Conservation (phyloP, 2,797 vertebrate genomes). For the Syndactyla subalaris region DNA sequence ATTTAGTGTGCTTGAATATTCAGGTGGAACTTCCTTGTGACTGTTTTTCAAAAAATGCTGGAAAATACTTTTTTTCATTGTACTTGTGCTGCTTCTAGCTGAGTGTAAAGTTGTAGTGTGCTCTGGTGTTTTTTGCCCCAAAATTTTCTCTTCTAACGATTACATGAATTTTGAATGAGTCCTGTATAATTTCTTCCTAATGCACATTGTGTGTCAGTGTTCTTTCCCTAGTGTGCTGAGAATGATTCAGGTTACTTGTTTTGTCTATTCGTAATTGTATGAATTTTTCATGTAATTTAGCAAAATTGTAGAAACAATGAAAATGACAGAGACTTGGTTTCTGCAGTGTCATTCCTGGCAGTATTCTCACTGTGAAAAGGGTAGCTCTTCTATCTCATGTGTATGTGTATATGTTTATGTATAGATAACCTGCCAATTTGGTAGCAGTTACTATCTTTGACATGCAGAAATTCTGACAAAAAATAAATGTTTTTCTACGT, state of each 20-base stretch:
- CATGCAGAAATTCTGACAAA: background rate
- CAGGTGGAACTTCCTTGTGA: background rate
- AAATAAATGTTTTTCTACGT: background rate
- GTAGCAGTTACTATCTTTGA: background rate
- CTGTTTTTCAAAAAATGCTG: background rate
- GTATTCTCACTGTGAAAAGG: background rate
- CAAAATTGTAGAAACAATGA: background rate
- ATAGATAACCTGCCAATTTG: background rate
- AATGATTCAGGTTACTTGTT: background rate
- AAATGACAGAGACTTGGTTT: background rate
- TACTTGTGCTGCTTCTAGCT: background rate
- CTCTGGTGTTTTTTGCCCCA: background rate
- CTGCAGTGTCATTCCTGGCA: background rate
- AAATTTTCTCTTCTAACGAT: background rate
- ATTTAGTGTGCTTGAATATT: background rate
- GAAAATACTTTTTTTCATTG: background rate
- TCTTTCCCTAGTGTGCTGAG: background rate
- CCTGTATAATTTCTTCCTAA: background rate
- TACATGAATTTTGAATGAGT: background rate
- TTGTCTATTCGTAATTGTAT: background rate
- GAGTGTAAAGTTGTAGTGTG: background rate
- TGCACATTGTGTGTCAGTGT: accelerated
- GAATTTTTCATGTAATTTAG: background rate
- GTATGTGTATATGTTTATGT: background rate
- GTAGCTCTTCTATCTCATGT: background rate